A percentile compares a stretch with the other conserved stretches of the same genome.
phyloP scores from a whole-genome alignment of 2,113 vertebrate species.

The Nycticorax nycticorax region DNA sequence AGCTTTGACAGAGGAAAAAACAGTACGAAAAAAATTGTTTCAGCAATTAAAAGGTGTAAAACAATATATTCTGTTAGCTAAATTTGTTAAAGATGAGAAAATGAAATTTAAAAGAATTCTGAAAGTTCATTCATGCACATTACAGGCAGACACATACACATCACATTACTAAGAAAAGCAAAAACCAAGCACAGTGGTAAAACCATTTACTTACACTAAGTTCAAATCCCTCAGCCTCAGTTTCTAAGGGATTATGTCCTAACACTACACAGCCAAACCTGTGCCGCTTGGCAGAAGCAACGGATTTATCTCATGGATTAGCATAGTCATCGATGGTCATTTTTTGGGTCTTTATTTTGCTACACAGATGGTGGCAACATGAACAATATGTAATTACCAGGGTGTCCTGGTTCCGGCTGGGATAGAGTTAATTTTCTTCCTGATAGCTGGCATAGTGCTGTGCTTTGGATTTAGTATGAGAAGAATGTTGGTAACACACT shows the following conservation, averaged over 20 bases:
- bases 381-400: background rate
- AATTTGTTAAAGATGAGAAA: background rate
- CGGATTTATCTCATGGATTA: background rate
- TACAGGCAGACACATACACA: background rate
- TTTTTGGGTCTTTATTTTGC: background rate
- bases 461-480: background rate
- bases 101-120: background rate
- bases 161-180: background rate
- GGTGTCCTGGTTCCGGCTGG: background rate
- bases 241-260: background rate
- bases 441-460: background rate
- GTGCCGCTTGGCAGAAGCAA: background rate
- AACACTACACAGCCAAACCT: background rate
- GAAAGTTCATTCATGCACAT: background rate
- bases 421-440: background rate
- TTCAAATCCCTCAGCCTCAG: background rate
- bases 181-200: background rate
- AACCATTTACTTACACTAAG: background rate
- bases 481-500: background rate
- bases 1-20: background rate
- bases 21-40: background rate
- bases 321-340: background rate
- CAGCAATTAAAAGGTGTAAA: background rate
- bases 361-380: background rate
- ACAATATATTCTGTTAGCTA: background rate